These are phyloP conservation scores for Aptenodytes patagonicus DNA, from an alignment of 2,113 vertebrate species.

Conservation along the genomic window DNA sequence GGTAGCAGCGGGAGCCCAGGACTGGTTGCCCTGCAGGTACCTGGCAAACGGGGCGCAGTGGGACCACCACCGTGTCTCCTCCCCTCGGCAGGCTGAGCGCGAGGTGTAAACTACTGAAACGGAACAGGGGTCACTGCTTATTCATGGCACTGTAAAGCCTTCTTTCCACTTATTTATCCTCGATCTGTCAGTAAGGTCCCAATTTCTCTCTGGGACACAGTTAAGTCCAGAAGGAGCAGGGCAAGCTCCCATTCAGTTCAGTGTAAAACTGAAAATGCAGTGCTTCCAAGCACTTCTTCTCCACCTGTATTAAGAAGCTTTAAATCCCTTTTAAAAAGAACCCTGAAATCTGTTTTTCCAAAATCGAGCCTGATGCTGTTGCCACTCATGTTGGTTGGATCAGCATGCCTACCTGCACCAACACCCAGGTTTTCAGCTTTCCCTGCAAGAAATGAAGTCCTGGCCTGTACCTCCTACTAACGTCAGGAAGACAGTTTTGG, in stretches of 20 bases:
- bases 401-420: not conserved
- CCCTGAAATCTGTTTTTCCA: not conserved
- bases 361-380: not conserved
- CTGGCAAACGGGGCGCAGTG: accelerated
- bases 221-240: not conserved
- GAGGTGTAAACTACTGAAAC: not conserved
- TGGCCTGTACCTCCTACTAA: not conserved
- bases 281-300: accelerated
- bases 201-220: not conserved
- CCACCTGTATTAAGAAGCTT: not conserved
- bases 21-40: not conserved
- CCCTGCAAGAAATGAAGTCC: not conserved
- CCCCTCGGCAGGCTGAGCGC: accelerated
- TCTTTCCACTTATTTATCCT: not conserved
- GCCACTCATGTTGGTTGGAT: not conserved
- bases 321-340: not conserved
- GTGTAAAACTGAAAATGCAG: not conserved
- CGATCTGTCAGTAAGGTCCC: not conserved
- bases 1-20: not conserved
- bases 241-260: not conserved
- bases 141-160: not conserved
- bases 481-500: not conserved
- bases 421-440: not conserved
- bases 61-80: accelerated
- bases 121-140: not conserved